These are phyloP conservation scores for Cosmia trapezina DNA, from an alignment of 2,888 invertebrate species.

Conservation along the genomic window DNA sequence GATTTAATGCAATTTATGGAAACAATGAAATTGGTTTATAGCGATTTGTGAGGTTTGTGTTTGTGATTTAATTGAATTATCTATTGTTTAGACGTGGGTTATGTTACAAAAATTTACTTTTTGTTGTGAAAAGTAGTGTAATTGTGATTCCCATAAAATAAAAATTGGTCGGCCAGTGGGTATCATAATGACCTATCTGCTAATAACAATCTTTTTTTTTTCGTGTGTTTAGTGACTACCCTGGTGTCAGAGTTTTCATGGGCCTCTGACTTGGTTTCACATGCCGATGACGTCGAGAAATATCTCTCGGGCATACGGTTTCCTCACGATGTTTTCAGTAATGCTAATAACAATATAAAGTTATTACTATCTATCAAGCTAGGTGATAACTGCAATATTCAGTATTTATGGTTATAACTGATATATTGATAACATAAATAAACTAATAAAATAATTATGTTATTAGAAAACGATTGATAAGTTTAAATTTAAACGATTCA, in stretches of 20 bases:
- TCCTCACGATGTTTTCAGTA: too few relatives aligned
- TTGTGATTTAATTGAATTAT: constrained; percentile 27
- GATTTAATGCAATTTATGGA: constrained; percentile 40
- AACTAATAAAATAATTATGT: constrained; percentile 36
- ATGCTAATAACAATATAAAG: too few relatives aligned
- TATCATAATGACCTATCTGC: too few relatives aligned
- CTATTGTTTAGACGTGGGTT: background rate
- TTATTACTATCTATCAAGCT: too few relatives aligned
- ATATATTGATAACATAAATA: constrained; percentile 23
- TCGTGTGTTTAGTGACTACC: too few relatives aligned
- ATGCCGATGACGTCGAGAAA: too few relatives aligned
- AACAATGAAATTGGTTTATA: constrained; percentile 50
- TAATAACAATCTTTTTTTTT: background rate
- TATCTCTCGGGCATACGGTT: too few relatives aligned
- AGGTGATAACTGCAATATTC: too few relatives aligned
- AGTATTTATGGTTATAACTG: too few relatives aligned
- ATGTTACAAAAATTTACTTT: background rate
- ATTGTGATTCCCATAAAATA: background rate
- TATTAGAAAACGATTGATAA: constrained; percentile 38
- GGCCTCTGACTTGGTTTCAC: too few relatives aligned
- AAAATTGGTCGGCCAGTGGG: background rate
- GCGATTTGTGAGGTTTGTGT: constrained; percentile 31
- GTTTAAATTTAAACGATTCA: constrained; percentile 15
- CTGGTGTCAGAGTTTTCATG: too few relatives aligned
- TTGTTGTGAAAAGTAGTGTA: background rate